Base-by-base conservation (phyloP, 2,888 invertebrate species). In the Acanthacorydalis orientalis region DNA sequence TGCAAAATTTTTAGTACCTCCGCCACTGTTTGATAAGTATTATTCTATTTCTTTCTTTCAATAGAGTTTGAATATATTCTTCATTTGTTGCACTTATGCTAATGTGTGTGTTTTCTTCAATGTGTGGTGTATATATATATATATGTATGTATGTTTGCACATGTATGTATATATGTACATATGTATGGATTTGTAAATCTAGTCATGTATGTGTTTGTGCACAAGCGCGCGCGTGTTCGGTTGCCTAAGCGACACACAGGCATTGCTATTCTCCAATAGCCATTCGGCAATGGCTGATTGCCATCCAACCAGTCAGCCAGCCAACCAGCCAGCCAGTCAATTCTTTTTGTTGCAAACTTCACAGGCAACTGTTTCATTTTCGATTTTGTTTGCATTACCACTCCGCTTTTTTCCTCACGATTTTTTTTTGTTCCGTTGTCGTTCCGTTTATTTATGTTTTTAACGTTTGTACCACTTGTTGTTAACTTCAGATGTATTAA, bases 221-320 rank as follows among this genome's bases (percentile, higher is more conserved):
- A 15, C n/a, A 15, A 4, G 39, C 39, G 39, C 39, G 23, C 14
- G 44, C 35, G 37, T 15, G 44, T 41, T 15, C 16, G 41, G 41
- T 44, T 44, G 44, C 44, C 44, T 34, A 44, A 33, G 44, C 44
- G 44, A 44, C 44, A 44, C 35, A 35, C 44, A 35, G 23, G 23
- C 23, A 23, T 23, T 35, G 44, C 23, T 34, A 15, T 35, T 44
- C 44, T 34, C 44, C 44, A 44, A 44, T 44, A 35, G 44, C 35
- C 23, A 44, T 35, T 35, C 35, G 33, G 44, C 44, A 44, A 44
- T 44, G 44, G 44, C 44, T 44, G 44, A 44, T 38, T 14, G 15
- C 15, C 38, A 38, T 38, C 14, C 14, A 38, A 12, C 12, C 12
- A 31, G 16, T 31, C 40, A 12, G 31, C 10, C 31, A 42, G 42